Base-by-base conservation (phyloP, 2,888 invertebrate species). In the Dicyrtomina minuta region DNA sequence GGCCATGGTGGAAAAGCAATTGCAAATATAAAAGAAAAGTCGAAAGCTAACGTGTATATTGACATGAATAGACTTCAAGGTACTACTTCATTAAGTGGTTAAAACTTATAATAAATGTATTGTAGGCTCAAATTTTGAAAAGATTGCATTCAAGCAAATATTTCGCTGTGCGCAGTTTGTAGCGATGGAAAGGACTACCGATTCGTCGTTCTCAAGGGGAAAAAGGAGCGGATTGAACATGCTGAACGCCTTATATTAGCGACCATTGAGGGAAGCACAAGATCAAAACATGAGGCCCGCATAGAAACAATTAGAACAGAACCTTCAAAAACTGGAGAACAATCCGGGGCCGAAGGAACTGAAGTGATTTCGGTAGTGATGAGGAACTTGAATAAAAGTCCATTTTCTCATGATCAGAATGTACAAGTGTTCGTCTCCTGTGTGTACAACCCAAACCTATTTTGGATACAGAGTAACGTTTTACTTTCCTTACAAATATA, bases 381-480 rank as follows among this genome's bases (percentile, higher is more conserved):
- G 33, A 8, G 33, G 4, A 8, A 33, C 3, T 33, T 3, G 33
- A 33, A 33, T 3, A 8, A 33, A 8, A 33, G 8, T 33, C 33
- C 4, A 5, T 20, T 53, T 27, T 61, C 41, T 24, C 33, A 8
- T 24, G 88, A 88, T 70, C 86, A 88, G 1, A 86, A 87, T 17
- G 87, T 92, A 80, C 90, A 94, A 80, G 91, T 94, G n/a, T 94
- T 90, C 82, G 90, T 95, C 3, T 92, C 93, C 0, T 92, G 93
- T 0, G 88, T 92, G 73, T 89, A 90, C 15, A 88, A 88, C 33
- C 94, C 95, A 0, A 84, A 84, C n/a, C 84, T 85, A 73, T 95
- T 96, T 83, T 96, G 93, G 93, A 86, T 95, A 10, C 95, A 95
- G 84, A 86, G 92, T 75, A 66, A 65, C 41, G 33, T 33, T 33